These are phyloP conservation scores for Ammodytes dubius DNA, from an alignment of 2,113 vertebrate species.

Conservation along the genomic window DNA sequence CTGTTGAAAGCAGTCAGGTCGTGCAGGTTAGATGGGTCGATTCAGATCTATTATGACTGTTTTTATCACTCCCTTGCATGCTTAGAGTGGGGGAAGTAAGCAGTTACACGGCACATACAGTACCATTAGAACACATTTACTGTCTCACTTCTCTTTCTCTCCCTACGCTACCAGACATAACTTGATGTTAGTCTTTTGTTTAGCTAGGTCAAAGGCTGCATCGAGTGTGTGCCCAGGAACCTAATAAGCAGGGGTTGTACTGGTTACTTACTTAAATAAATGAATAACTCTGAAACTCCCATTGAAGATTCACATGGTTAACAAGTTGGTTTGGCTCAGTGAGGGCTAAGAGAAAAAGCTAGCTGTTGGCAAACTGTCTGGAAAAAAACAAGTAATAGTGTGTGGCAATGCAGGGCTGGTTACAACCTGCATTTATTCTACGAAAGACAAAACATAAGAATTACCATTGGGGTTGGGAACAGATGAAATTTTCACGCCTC, in stretches of 20 bases:
- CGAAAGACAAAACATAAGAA: constrained; percentile 24
- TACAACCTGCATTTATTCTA: constrained; percentile 47
- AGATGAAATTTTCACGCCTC: constrained; percentile 22
- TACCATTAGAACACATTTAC: background rate
- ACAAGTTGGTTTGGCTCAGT: constrained; percentile 17
- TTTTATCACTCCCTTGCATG: constrained; percentile 22
- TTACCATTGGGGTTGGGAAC: constrained; percentile 20
- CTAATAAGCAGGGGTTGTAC: background rate
- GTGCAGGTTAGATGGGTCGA: constrained; percentile 33
- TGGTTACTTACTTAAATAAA: background rate
- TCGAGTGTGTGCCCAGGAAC: background rate
- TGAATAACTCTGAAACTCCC: background rate
- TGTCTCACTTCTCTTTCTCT: background rate
- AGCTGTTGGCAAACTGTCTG: constrained; percentile 61
- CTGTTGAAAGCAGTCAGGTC: constrained; percentile 23
- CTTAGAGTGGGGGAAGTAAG: background rate
- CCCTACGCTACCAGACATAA: background rate
- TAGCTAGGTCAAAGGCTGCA: background rate
- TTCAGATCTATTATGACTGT: constrained; percentile 18
- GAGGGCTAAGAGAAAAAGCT: constrained; percentile 27
- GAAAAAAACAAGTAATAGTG: constrained; percentile 65
- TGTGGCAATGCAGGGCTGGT: constrained; percentile 53
- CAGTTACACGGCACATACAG: background rate
- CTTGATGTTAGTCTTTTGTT: background rate
- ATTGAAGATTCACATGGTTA: constrained; percentile 26